Evolutionary conservation across 2,797 vertebrate genomes (phyloP), one percentile per base, ranked within the genome.

Genomic region (Chiroxiphia lanceolata): DNA sequence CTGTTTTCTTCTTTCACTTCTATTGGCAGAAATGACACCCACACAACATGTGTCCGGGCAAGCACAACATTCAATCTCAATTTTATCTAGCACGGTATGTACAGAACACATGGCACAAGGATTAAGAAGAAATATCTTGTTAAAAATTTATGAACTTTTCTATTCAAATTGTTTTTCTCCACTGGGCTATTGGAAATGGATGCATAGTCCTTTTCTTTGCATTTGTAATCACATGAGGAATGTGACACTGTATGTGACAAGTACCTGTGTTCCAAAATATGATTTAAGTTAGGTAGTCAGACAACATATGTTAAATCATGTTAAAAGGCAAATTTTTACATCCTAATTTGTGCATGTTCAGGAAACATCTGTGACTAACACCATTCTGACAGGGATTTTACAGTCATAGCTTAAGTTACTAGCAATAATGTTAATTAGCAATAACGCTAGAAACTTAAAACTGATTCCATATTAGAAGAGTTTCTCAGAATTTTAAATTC

Each of bases 41-140:
- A 95, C 95, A 94, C 85, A 95, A 95, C 94, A 95, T 95, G 92
- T 97, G 95, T 90, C 90, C 54, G 89, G 81, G 72, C 81, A 94
- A 93, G 76, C 83, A 89, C 33, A 84, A 78, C 69, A 92, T 77
- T 86, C 45, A 81, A 64, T 63, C 87, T 68, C 71, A 47, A 77
- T 89, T 85, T 81, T 71, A 89, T 78, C 77, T 80, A 92, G 95
- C 91, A 96, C 82, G 0, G 11, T 50, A 89, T 86, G 94, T 96
- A 92, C 96, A 85, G 91, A 95, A 96, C 94, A 92, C 91, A 91
- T 10, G 45, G 45, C 89, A 83, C 33, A 56, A 70, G 11, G 67
- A 87, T 59, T 89, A 78, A 5, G 18, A 90, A 70, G 50, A 80
- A 65, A 26, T 75, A n/a, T 40, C 76, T 67, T n/a, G 1, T 64